A percentile compares a stretch with the other conserved stretches of the same genome.
These are phyloP conservation scores for Cataglyphis livida DNA, from an alignment of 2,888 invertebrate species.

Conservation along the genomic window DNA sequence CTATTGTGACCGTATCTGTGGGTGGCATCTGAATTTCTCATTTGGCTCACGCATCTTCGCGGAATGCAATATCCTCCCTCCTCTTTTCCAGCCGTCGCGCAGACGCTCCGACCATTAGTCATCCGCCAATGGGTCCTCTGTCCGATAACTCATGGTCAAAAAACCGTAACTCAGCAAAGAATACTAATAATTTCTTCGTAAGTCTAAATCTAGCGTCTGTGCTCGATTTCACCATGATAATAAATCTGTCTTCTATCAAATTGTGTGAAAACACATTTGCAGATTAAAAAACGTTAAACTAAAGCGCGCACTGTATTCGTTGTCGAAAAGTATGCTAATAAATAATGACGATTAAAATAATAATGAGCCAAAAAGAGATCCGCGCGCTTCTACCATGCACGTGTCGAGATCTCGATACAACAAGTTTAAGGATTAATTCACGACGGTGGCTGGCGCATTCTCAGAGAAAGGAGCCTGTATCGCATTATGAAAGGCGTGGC, in stretches of 20 bases:
- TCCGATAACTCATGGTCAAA: conserved; percentile 71
- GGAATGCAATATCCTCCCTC: conserved; percentile 66
- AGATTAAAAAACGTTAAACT: neutral
- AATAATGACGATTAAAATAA: neutral
- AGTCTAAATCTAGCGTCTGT: conserved; percentile 64
- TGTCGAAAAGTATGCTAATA: neutral
- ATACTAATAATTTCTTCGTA: conserved; percentile 68
- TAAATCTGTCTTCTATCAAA: neutral
- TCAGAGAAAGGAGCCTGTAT: conserved; percentile 39
- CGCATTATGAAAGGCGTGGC: conserved; percentile 69
- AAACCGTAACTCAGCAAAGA: conserved; percentile 68
- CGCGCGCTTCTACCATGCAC: neutral
- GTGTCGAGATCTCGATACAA: neutral
- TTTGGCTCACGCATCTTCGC: conserved; percentile 55
- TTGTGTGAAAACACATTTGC: too few species aligned
- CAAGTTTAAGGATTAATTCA: conserved; percentile 38
- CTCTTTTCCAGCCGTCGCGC: conserved; percentile 32
- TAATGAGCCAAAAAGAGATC: neutral
- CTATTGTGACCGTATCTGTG: conserved; percentile 11
- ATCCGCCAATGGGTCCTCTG: conserved; percentile 75
- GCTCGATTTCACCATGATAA: neutral
- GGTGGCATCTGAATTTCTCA: conserved; percentile 54
- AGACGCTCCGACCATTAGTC: conserved; percentile 71
- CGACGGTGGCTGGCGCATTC: conserved; percentile 52
- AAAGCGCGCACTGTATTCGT: neutral